phyloP scores from a whole-genome alignment of 2,113 vertebrate genomes.

The Bubalus kerabau region DNA sequence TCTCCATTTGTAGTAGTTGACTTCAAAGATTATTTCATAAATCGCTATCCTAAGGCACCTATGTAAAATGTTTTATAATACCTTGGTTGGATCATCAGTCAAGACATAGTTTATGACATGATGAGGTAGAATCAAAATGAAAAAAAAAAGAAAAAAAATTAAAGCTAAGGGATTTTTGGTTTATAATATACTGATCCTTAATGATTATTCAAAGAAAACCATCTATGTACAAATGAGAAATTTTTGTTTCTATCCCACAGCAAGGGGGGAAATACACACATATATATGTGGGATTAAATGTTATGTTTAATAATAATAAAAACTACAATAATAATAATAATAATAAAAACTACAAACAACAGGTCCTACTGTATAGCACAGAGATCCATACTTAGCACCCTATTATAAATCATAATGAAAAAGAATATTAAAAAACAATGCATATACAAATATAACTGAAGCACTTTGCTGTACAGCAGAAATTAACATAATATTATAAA shows the following conservation, averaged over 20 bases:
- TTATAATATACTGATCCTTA: not conserved
- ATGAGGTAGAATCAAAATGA: not conserved
- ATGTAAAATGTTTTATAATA: constrained; percentile 10
- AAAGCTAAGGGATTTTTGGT: not conserved
- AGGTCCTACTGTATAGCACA: not conserved
- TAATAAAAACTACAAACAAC: not conserved
- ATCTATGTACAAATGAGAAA: not conserved
- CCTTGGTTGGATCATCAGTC: not conserved
- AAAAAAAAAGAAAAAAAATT: not conserved
- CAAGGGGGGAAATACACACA: not conserved
- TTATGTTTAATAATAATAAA: not conserved
- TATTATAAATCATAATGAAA: not conserved
- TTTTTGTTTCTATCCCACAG: not conserved
- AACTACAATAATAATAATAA: not conserved
- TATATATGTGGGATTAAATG: not conserved
- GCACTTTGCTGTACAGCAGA: not conserved
- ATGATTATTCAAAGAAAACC: not conserved
- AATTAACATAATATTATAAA: not conserved
- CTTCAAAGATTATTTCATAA: not conserved
- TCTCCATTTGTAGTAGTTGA: not conserved
- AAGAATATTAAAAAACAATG: not conserved
- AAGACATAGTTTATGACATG: not conserved
- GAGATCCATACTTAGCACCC: not conserved
- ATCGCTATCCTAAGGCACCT: constrained; percentile 10
- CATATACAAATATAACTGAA: not conserved